Evolutionary conservation across 2,888 invertebrate species (phyloP), one percentile per base, ranked within the genome.

Genomic region (Sialis fuliginosa): DNA sequence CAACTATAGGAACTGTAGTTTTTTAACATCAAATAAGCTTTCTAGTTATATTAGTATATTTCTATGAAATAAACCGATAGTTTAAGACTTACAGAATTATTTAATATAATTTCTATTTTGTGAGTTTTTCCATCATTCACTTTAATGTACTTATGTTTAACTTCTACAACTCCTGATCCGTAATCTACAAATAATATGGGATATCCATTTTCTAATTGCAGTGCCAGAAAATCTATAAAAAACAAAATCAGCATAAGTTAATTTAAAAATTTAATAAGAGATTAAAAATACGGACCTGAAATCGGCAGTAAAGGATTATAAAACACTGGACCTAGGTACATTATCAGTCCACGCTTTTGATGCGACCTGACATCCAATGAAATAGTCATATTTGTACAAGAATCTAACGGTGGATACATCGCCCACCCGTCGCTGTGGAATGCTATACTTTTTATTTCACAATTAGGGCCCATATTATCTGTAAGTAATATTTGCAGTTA

Each of bases 401-500:
- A 79, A 33, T 87, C 81, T 33, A 92, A 78, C 0, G 91, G 76
- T 0, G 84, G 80, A 69, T 91, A 93, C 74, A 96, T 81, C 0
- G 95, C 93, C 77, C 86, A 96, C 7, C 93, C 91, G 55, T 81
- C 77, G n/a, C 91, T 88, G 51, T 75, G 75, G 68, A 96, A 96
- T 13, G 87, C 86, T 52, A 93, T 79, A 1, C 82, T 80, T 1
- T 88, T 79, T 51, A 85, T 76, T 65, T 97, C 93, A 64, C 98
- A 98, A 48, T 83, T 77, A 0, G 92, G 88, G 0, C 97, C 97
- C 5, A 79, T 77, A 46, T 76, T 33, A 32, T 8, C 12, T 44
- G 10, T 5, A 32, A 44, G 33, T 33, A 7, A 3, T 12, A 33
- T 44, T 39, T 2, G n/a, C 9, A 35, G 31, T 10, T 2, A 35